phyloP scores from a whole-genome alignment of 2,797 vertebrate species.

The Telmatherina bonti region DNA sequence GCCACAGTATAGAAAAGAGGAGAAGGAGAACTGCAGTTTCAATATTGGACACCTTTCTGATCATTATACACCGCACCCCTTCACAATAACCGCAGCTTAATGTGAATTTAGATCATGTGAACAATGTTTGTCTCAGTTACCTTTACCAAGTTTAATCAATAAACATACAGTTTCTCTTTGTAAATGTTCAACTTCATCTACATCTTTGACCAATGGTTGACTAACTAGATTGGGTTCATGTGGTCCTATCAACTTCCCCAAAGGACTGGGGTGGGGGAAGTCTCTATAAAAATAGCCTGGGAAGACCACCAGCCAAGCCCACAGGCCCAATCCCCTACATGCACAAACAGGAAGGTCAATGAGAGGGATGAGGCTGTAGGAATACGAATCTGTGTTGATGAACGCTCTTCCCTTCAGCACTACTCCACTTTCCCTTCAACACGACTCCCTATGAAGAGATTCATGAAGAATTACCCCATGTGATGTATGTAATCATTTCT shows the following conservation, averaged over 20 bases:
- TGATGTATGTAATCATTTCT: conserved; percentile 23
- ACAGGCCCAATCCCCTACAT: conserved; percentile 71
- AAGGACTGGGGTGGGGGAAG: conserved; percentile 65
- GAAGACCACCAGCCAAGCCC: conserved; percentile 69
- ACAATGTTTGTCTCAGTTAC: conserved; percentile 1
- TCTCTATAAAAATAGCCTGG: conserved; percentile 82
- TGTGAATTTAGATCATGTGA: not conserved
- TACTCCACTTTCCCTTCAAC: conserved; percentile 23
- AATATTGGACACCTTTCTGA: conserved; percentile 36
- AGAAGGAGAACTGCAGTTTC: conserved; percentile 42
- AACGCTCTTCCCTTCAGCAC: conserved; percentile 41
- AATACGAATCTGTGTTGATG: conserved; percentile 48
- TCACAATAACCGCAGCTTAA: no score
- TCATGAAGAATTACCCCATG: conserved; percentile 16
- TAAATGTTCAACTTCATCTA: conserved; percentile 10
- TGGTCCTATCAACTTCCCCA: conserved; percentile 77
- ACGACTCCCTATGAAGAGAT: conserved; percentile 32
- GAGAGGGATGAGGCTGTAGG: conserved; percentile 57
- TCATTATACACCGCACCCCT: conserved; percentile 12
- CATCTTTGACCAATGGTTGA: conserved; percentile 45
- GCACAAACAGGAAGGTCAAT: conserved; percentile 69
- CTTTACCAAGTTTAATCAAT: not conserved
- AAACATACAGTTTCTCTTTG: conserved; percentile 2
- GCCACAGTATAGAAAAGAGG: conserved; percentile 28
- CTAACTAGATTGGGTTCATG: conserved; percentile 70